These are phyloP conservation scores for Papilio elwesi DNA, from an alignment of 2,888 invertebrate species.

Conservation along the genomic window DNA sequence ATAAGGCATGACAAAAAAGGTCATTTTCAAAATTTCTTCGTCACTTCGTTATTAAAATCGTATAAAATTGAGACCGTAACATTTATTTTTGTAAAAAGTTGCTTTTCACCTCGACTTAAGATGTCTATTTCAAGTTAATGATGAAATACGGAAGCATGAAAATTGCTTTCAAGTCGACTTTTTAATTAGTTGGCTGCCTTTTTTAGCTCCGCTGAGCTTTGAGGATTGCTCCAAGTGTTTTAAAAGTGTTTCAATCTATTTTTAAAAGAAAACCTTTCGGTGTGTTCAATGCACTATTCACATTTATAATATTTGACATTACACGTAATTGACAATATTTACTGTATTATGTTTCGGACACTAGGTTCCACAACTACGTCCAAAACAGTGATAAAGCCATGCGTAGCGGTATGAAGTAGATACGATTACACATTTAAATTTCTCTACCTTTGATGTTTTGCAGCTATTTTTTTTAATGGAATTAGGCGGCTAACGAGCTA, in stretches of 20 bases:
- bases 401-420: too few species aligned
- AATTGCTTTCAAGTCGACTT: constrained; percentile 30
- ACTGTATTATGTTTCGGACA: too few species aligned
- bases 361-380: too few species aligned
- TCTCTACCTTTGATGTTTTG: too few species aligned
- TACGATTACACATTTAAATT: too few species aligned
- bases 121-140: constrained; percentile 30
- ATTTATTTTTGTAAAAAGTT: not conserved
- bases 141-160: constrained; percentile 31
- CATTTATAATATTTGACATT: not conserved
- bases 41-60: too few species aligned
- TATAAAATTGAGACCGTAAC: not conserved
- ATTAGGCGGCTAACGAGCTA: too few species aligned
- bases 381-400: too few species aligned
- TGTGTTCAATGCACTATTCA: not conserved
- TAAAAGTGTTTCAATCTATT: constrained; percentile 14
- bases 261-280: not conserved
- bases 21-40: too few species aligned
- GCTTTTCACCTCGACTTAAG: constrained; percentile 27
- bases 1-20: too few species aligned
- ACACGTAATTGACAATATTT: too few species aligned
- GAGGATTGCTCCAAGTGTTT: not conserved
- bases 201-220: constrained; percentile 17
- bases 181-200: constrained; percentile 32
- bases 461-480: too few species aligned